A percentile compares a stretch with the other conserved stretches of the same genome.
These are phyloP conservation scores for Tetragnatha montana DNA, from an alignment of 2,888 invertebrate genomes.

Conservation along the genomic window DNA sequence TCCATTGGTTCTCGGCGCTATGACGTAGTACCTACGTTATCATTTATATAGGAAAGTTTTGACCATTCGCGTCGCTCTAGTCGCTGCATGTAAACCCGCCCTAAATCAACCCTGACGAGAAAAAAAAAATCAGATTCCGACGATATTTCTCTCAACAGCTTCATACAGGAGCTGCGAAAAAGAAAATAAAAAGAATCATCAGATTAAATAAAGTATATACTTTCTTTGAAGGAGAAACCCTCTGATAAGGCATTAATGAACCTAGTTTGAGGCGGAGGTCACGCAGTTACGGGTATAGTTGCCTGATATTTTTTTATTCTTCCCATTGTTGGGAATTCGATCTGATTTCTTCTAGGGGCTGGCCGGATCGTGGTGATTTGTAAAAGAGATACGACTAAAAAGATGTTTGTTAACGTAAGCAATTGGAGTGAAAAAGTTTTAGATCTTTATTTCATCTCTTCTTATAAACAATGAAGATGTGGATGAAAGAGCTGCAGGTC, in stretches of 20 bases:
- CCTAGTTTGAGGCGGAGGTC: slow-evolving; percentile 30
- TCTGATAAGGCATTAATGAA: slow-evolving; percentile 52
- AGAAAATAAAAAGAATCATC: neutral
- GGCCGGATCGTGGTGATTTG: slow-evolving; percentile 2
- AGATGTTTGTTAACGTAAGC: neutral
- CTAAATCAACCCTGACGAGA: neutral
- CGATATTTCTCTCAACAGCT: slow-evolving; percentile 15
- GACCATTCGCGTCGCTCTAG: no score
- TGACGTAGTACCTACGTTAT: no score
- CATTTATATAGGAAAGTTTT: no score
- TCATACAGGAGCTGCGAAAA: neutral
- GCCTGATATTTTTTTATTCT: neutral
- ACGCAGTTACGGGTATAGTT: slow-evolving; percentile 43
- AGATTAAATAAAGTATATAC: neutral
- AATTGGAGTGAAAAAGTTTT: neutral
- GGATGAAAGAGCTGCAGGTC: no score
- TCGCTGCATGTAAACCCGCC: neutral
- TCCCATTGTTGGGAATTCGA: slow-evolving; percentile 4
- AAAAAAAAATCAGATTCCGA: neutral
- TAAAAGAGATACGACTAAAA: neutral
- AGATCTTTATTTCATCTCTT: neutral
- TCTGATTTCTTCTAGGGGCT: slow-evolving; percentile 7
- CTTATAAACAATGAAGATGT: no score
- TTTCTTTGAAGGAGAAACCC: neutral
- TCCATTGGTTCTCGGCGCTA: no score